Base-by-base conservation (phyloP, 1,140 invertebrate genomes). In the Megalonaias nervosa region DNA sequence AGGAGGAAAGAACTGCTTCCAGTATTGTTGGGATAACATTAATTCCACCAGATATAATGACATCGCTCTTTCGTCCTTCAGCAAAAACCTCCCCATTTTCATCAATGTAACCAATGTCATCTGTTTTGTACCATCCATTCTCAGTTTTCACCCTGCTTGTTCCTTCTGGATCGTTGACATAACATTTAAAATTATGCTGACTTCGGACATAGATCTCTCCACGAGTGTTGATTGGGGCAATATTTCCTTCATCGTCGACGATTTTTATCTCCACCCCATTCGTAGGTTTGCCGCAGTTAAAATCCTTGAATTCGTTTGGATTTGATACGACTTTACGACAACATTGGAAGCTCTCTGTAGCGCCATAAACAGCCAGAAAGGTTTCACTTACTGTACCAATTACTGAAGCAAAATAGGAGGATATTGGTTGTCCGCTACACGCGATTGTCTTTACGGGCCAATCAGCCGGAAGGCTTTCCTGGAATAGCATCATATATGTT, bases 161-260 rank as follows among this genome's bases (percentile, higher is more conserved):
- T 68, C 88, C 85, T 70, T 90, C 90, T n/a, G 85, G 84, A 72
- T 91, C 83, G 78, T 86, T 88, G 76, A 85, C 97, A 90, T 99
- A 99, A 1, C 95, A 95, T 73, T 87, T 84, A 77, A 91, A 89
- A 48, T 89, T 64, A n/a, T n/a, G 73, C 0, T 48, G 16, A 38
- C 26, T n/a, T 16, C 61, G 64, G 19, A 78, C 59, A n/a, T 67
- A 65, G 11, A 81, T 17, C 23, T 81, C 70, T 31, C 80, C 80
- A 2, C 38, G 12, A 65, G 61, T 74, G 23, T 71, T 67, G 6
- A 75, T 17, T 13, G 61, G 60, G 13, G 69, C 21, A 14, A 31
- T 67, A 16, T 67, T 17, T 17, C 56, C 64, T 17, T 74, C 62
- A 48, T 74, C 68, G 26, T 81, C 67, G 6, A 75, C 80, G 3